A percentile compares a stretch with the other conserved stretches of the same genome.
These are phyloP conservation scores for Turritopsis dohrnii DNA, from an alignment of 30 jellyfish, hydroid and myxozoan genomes.

Conservation along the genomic window DNA sequence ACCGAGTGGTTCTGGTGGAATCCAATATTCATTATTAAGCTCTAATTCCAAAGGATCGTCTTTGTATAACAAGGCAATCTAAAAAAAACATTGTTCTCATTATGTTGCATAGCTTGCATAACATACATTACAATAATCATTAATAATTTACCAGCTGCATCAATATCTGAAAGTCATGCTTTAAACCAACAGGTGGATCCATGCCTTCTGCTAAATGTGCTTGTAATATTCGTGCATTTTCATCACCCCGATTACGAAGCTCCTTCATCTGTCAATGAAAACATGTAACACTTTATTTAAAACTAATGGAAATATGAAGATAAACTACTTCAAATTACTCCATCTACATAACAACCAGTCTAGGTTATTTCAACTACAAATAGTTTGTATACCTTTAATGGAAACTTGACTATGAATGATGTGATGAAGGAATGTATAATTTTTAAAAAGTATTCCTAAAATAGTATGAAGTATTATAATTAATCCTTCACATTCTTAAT, in stretches of 20 bases:
- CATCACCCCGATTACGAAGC: conserved; percentile 83
- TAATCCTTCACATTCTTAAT: too few relatives aligned
- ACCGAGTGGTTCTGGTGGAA: conserved; percentile 88
- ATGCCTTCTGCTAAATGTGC: conserved; percentile 60
- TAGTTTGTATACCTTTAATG: conserved; percentile 80
- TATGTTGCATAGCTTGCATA: too few relatives aligned
- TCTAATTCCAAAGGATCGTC: conserved; percentile 58
- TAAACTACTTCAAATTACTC: too few relatives aligned
- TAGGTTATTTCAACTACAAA: not conserved
- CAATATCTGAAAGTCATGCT: conserved; percentile 70
- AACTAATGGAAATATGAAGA: not conserved
- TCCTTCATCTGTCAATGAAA: conserved; percentile 55
- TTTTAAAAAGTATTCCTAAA: conserved; percentile 69
- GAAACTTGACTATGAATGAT: conserved; percentile 57
- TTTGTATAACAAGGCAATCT: conserved; percentile 60
- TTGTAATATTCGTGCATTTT: conserved; percentile 71
- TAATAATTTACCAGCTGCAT: conserved; percentile 55
- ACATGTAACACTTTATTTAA: not conserved
- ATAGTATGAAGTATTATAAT: not conserved
- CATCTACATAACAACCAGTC: not conserved
- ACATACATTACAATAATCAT: too few relatives aligned
- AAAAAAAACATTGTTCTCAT: too few relatives aligned
- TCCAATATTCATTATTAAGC: conserved; percentile 68
- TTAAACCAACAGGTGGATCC: conserved; percentile 73
- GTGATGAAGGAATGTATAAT: conserved; percentile 56